Base-by-base conservation (phyloP, 2,797 vertebrate species). In the Enoplosus armatus region DNA sequence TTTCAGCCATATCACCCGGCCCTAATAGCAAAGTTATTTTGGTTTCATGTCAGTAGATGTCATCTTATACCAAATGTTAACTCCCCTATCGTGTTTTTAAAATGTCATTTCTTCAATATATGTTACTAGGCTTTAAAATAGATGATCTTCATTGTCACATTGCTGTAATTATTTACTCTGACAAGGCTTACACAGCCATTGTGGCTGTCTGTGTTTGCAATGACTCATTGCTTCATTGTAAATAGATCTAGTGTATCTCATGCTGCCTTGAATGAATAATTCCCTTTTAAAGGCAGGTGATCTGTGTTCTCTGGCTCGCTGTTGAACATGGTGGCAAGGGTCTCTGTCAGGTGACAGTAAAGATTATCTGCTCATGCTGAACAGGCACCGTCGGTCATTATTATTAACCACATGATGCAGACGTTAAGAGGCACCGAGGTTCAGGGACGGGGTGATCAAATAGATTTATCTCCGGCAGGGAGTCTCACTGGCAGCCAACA, bases 301-400 rank as follows among this genome's bases (percentile, higher is more conserved):
- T 89, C 64, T 78, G 77, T 87, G 85, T 35, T 84, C 62, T 73
- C 74, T 78, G 81, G 78, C 67, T 87, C 61, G 55, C 16, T 41
- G 61, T 72, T 70, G n/a, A 76, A 60, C 64, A 58, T 7, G 31
- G 50, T 51, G 66, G 45, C 31, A 64, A 66, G 50, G 70, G 55
- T 69, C 45, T 64, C 54, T 72, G 87, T 88, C 78, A 82, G 85
- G 82, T 86, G 82, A 89, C 84, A 31, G 81, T 74, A 68, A 65
- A 85, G 79, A 88, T 91, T 76, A 89, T 86, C 76, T 72, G 73
- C 78, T 81, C 77, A 75, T 59, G 14, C 54, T 59, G 62, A 87
- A 77, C 69, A 72, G 64, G 68, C 56, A 18, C 72, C 66, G 85
- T 90, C 85, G 66, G 66, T 89, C 79, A 85, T 79, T 67, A 70